Conservation (phyloP, 2,113 vertebrate species). For the Prietella phreatophila region DNA sequence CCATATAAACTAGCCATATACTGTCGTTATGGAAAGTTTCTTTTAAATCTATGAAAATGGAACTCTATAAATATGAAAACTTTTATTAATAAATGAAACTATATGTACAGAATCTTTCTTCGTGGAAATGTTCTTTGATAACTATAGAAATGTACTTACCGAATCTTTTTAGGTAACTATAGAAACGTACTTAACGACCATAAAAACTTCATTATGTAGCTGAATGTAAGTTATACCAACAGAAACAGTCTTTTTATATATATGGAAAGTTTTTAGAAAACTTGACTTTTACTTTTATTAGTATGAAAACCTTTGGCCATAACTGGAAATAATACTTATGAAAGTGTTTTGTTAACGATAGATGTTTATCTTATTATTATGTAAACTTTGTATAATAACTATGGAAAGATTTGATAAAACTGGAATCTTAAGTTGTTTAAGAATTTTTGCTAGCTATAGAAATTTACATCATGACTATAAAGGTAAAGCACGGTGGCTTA, state of each 20-base stretch:
- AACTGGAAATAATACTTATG: background rate
- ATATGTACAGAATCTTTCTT: background rate
- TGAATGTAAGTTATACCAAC: background rate
- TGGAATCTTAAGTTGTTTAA: no score
- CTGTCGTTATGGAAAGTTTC: background rate
- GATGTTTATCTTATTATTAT: background rate
- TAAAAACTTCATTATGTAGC: background rate
- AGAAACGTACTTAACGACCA: background rate
- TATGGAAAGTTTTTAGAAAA: background rate
- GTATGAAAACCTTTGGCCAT: background rate
- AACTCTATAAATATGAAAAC: background rate
- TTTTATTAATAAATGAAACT: background rate
- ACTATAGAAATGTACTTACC: background rate
- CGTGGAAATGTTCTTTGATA: background rate
- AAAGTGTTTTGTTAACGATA: background rate
- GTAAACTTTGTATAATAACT: background rate
- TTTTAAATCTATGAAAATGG: background rate
- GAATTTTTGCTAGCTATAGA: background rate
- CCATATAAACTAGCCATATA: background rate
- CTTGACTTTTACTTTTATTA: background rate
- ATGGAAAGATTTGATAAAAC: background rate
- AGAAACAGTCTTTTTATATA: background rate
- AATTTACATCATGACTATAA: background rate
- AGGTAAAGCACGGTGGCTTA: no score
- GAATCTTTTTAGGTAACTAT: background rate